Percentiles rank a stretch among this genome's conserved stretches.
Conservation (phyloP, 2,888 invertebrate genomes). For the Eumacrocentrus americanus region DNA sequence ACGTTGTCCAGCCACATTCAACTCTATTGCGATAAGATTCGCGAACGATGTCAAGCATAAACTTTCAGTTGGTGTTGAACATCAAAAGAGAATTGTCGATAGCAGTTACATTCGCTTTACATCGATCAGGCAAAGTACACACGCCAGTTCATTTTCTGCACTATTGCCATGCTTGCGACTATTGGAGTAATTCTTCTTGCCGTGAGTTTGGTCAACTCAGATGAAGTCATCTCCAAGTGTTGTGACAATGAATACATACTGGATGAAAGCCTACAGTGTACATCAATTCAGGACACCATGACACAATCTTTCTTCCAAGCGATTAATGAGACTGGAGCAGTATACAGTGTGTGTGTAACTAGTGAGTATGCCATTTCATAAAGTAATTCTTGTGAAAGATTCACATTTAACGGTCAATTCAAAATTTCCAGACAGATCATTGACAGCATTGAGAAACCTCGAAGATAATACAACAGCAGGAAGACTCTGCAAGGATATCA, state of each 20-base stretch:
- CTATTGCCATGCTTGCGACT: slow-evolving; percentile 30
- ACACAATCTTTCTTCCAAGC: slow-evolving; percentile 7
- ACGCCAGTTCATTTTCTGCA: too few relatives aligned
- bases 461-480: slow-evolving; percentile 1
- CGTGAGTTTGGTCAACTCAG: slow-evolving; percentile 17
- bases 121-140: too few relatives aligned
- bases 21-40: slow-evolving; percentile 1
- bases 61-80: background rate
- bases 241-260: slow-evolving; percentile 33
- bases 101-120: background rate
- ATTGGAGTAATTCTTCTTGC: slow-evolving; percentile 20
- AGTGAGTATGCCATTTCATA: slow-evolving; percentile 30
- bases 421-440: too few relatives aligned
- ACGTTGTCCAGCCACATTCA: background rate
- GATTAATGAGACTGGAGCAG: slow-evolving; percentile 29
- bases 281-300: slow-evolving; percentile 5
- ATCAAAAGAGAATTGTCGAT: background rate
- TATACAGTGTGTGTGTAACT: slow-evolving; percentile 31
- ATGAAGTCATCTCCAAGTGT: slow-evolving; percentile 28
- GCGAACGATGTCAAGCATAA: background rate
- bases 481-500: slow-evolving; percentile 34
- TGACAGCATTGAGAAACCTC: too few relatives aligned
- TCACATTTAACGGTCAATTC: too few relatives aligned
- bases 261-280: slow-evolving; percentile 36
- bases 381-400: too few relatives aligned